Base-by-base conservation (phyloP, 2,797 vertebrate genomes). In the Crenuchus spilurus region DNA sequence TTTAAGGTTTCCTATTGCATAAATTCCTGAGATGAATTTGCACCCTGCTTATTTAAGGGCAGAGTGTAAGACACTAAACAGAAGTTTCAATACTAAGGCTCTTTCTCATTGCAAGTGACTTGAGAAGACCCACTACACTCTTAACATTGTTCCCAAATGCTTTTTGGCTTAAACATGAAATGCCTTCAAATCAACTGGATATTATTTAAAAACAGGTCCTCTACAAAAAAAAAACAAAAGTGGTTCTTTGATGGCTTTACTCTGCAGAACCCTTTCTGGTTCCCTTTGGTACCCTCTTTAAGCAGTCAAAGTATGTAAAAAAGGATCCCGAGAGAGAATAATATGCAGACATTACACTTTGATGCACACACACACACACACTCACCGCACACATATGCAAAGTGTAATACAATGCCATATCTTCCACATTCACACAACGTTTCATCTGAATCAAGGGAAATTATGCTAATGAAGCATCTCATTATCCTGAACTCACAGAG, bases 361-460 rank as follows among this genome's bases (percentile, higher is more conserved):
- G 55, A 41, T 35, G 58, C 48, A 66, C 57, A 73, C 60, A 67
- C 69, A 44, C 18, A 67, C 71, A 79, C 65, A 67, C 48, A 69
- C 31, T 22, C 35, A 71, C 35, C 20, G 10, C 44, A 60, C 18
- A 71, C 58, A 57, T 67, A 79, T 62, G 66, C 49, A 72, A 64
- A 70, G 31, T 70, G 70, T 70, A 80, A 74, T 83, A 91, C 89
- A 91, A 90, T 87, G 83, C 55, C 68, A 83, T 77, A 75, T 83
- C 79, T 86, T 70, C 74, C 79, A 84, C 79, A 87, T 88, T 92
- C 88, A 88, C 87, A 90, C 86, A 92, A 89, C 79, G 86, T 87
- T 84, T 92, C 89, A 90, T 91, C 87, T 92, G 91, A 91, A 93
- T 93, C 90, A 91, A 77, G 84, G 87, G 86, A 92, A 91, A 92